Evolutionary conservation across 2,888 invertebrate species (phyloP).

Genomic region (Nomada hirtipes): DNA sequence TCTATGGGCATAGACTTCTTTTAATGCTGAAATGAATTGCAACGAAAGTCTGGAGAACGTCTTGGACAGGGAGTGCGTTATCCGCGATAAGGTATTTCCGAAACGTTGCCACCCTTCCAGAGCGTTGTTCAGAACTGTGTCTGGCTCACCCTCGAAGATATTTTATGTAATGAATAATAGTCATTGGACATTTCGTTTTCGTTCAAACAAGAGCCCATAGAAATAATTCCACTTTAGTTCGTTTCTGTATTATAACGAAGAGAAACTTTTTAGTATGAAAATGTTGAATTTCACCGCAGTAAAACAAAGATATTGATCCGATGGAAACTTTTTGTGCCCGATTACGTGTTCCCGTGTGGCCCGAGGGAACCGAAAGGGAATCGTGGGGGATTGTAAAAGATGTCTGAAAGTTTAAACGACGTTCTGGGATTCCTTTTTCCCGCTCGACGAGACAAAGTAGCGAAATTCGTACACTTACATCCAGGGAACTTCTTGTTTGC

Average conservation of each 20-base stretch:
- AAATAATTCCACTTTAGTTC: not conserved
- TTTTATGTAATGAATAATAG: not conserved
- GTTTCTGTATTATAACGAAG: no score
- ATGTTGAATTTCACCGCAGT: not conserved
- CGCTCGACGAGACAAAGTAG: conserved; percentile 39
- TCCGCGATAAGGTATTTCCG: not conserved
- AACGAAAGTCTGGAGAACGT: conserved; percentile 36
- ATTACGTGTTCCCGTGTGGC: conserved; percentile 40
- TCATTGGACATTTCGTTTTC: no score
- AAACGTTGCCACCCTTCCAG: not conserved
- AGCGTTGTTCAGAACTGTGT: not conserved
- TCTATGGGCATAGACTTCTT: not conserved
- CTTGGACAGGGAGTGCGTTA: conserved; percentile 9
- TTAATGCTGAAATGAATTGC: conserved; percentile 35
- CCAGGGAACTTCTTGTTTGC: conserved; percentile 11
- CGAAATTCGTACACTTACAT: conserved; percentile 16
- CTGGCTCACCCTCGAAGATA: not conserved
- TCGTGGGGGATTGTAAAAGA: conserved; percentile 41
- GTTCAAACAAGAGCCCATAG: no score
- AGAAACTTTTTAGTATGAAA: not conserved
- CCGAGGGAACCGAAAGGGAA: conserved; percentile 21
- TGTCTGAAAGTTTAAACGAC: conserved; percentile 65
- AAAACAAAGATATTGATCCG: conserved; percentile 19
- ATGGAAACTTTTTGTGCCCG: conserved; percentile 27
- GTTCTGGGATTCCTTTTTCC: conserved; percentile 51